phyloP scores from a whole-genome alignment of 2,888 invertebrate genomes.

The Trissolcus japonicus region DNA sequence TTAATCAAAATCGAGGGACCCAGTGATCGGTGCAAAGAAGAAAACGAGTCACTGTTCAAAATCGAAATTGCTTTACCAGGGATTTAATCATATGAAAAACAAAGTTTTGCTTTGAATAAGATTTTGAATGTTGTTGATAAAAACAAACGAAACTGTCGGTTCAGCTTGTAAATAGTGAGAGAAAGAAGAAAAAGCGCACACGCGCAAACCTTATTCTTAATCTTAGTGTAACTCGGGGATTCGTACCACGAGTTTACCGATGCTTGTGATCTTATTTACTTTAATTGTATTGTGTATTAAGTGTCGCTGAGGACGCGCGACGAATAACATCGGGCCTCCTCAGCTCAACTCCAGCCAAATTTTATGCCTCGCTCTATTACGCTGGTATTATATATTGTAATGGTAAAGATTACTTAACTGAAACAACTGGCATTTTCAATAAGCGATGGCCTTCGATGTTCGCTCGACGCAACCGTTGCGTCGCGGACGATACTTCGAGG shows the following conservation, averaged over 20 bases:
- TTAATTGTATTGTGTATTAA: slow-evolving; percentile 62
- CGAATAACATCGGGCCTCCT: slow-evolving; percentile 65
- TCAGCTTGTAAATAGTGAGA: slow-evolving; percentile 62
- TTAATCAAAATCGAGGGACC: not conserved
- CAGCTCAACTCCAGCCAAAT: slow-evolving; percentile 67
- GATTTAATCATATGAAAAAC: slow-evolving; percentile 25
- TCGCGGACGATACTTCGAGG: slow-evolving; percentile 54
- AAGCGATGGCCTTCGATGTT: slow-evolving; percentile 19
- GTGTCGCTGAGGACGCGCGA: slow-evolving; percentile 68
- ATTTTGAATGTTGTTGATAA: slow-evolving; percentile 8
- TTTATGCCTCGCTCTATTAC: slow-evolving; percentile 69
- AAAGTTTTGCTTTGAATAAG: slow-evolving; percentile 1
- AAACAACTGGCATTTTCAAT: slow-evolving; percentile 12
- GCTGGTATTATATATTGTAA: slow-evolving; percentile 12
- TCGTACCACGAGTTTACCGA: slow-evolving; percentile 65
- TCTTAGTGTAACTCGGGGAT: slow-evolving; percentile 70
- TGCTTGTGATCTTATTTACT: slow-evolving; percentile 75
- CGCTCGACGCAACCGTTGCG: slow-evolving; percentile 48
- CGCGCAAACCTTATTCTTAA: slow-evolving; percentile 59
- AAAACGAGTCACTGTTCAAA: slow-evolving; percentile 7
- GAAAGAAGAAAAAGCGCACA: slow-evolving; percentile 37
- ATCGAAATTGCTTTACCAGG: slow-evolving; percentile 2
- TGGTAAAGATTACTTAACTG: slow-evolving; percentile 9
- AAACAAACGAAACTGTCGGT: slow-evolving; percentile 50
- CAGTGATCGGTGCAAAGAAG: not conserved